Evolutionary conservation across 2,113 vertebrate species (phyloP).

Genomic region (Sclerurus mexicanus): DNA sequence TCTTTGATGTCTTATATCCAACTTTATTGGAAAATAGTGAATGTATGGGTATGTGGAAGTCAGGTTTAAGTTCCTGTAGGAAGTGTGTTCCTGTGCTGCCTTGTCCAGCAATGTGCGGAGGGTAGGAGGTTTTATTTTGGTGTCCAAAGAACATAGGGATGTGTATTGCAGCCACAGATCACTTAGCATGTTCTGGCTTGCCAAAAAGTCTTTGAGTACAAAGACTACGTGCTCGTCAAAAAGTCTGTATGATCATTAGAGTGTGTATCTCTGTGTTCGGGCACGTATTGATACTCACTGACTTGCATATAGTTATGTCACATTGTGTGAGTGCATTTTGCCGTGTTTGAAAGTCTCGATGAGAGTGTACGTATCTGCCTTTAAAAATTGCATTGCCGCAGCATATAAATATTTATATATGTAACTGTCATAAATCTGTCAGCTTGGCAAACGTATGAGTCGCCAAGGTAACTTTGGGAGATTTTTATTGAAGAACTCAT

Average conservation of each 20-base stretch:
- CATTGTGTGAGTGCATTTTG: background rate
- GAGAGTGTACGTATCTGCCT: slow-evolving; percentile 50
- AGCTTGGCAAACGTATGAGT: slow-evolving; percentile 74
- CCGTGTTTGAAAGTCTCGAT: slow-evolving; percentile 17
- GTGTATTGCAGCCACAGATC: background rate
- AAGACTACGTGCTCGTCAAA: background rate
- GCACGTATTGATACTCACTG: background rate
- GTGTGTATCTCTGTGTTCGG: background rate
- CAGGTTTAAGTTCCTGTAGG: background rate
- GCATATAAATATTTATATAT: slow-evolving; percentile 82
- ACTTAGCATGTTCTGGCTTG: background rate
- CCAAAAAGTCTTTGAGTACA: background rate
- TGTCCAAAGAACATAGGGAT: background rate
- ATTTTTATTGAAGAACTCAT: slow-evolving; percentile 66
- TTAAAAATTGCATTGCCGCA: slow-evolving; percentile 78
- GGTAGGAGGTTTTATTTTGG: background rate
- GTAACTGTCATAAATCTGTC: slow-evolving; percentile 80
- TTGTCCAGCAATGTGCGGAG: background rate
- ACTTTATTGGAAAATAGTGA: background rate
- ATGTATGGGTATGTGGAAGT: background rate
- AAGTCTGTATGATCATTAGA: background rate
- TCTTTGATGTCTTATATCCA: background rate
- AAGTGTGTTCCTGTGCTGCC: background rate
- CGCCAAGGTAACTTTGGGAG: slow-evolving; percentile 77
- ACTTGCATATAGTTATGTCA: background rate